A percentile compares a stretch with the other conserved stretches of the same genome.
Conservation (phyloP, 2,797 vertebrate genomes). For the Pantherophis alleghaniensis region DNA sequence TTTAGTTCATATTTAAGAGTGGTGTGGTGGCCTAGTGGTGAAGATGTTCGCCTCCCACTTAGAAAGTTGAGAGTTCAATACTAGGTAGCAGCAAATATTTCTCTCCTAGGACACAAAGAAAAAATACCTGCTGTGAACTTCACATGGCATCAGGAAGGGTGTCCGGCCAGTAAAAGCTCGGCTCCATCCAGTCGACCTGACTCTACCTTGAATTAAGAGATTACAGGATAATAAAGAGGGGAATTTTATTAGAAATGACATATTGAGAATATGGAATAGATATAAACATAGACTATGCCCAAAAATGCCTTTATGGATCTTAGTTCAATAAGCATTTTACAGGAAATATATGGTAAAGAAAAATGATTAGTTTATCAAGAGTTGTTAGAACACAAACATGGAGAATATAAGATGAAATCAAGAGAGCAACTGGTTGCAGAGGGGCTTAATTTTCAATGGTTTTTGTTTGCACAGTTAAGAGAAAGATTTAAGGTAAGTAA, state of each 20-base stretch:
- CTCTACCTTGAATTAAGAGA: too few species aligned
- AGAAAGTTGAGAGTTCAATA: not conserved
- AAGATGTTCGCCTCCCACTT: not conserved
- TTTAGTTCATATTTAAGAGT: not conserved
- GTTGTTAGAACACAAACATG: not conserved
- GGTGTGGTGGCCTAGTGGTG: not conserved
- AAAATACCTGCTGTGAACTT: not conserved
- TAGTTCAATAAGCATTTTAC: not conserved
- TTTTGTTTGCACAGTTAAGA: not conserved
- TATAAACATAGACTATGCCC: not conserved
- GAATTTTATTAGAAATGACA: not conserved
- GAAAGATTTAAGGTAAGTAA: not conserved
- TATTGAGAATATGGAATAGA: not conserved
- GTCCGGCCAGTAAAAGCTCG: not conserved
- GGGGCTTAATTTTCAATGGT: not conserved
- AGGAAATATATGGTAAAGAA: not conserved
- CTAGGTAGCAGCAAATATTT: not conserved
- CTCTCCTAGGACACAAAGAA: not conserved
- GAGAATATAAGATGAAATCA: not conserved
- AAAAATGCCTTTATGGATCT: not conserved
- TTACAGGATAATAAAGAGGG: too few species aligned
- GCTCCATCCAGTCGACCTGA: not conserved
- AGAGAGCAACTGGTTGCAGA: not conserved
- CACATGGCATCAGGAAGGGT: not conserved
- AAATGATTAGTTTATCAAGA: not conserved